phyloP scores from a whole-genome alignment of 2,113 vertebrate species.

The Petrocephalus microphthalmus region DNA sequence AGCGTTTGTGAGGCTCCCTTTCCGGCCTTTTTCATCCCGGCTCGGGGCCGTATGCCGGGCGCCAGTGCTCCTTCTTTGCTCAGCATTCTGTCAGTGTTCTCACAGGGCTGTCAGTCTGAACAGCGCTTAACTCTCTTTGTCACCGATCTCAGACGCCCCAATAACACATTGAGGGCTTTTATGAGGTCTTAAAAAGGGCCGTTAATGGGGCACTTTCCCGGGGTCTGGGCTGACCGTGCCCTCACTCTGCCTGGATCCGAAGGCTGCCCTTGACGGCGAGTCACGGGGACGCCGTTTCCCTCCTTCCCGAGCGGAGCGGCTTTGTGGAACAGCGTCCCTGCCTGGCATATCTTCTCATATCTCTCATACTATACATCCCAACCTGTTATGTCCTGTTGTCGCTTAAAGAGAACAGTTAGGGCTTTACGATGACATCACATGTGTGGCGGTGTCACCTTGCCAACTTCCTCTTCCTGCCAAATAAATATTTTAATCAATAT shows the following conservation, averaged over 20 bases:
- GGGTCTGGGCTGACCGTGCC: no score
- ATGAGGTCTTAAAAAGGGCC: not conserved
- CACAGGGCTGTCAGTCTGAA: not conserved
- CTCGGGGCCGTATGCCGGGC: not conserved
- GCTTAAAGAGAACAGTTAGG: not conserved
- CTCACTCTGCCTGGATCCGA: not conserved
- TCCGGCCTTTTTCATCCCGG: not conserved
- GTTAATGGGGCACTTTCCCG: not conserved
- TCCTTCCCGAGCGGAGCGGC: not conserved
- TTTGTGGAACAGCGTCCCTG: not conserved
- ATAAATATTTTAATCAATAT: not conserved
- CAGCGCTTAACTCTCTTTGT: not conserved
- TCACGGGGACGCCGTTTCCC: not conserved
- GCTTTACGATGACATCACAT: not conserved
- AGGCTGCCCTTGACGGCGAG: not conserved
- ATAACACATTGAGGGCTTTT: not conserved
- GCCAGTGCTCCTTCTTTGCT: not conserved
- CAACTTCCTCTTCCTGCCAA: not conserved
- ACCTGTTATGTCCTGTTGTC: not conserved
- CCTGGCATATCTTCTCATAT: not conserved
- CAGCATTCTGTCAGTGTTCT: not conserved
- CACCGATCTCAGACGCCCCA: not conserved
- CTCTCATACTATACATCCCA: not conserved
- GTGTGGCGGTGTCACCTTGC: not conserved
- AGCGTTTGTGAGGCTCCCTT: not conserved